Percentiles rank a stretch among this genome's conserved stretches.
phyloP scores from a whole-genome alignment of 2,888 invertebrate species.

The Stenurella melanura region DNA sequence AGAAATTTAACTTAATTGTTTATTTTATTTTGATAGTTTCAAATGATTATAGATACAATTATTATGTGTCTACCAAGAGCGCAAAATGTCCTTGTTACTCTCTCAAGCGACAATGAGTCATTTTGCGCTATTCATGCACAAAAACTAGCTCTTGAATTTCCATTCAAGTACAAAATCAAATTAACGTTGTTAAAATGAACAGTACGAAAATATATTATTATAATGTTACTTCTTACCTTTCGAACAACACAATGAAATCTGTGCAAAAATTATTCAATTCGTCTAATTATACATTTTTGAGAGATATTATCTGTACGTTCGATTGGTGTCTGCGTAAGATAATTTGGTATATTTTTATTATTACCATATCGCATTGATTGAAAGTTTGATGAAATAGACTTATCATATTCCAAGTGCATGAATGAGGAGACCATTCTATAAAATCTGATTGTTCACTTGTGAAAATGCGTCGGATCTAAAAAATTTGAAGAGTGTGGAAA shows the following conservation, averaged over 20 bases:
- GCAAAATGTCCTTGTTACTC: too few relatives aligned
- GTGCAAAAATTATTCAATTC: neutral
- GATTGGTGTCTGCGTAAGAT: slow-evolving; percentile 14
- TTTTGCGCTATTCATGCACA: too few relatives aligned
- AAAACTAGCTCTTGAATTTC: too few relatives aligned
- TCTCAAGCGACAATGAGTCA: too few relatives aligned
- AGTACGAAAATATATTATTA: neutral
- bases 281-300: neutral
- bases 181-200: too few relatives aligned
- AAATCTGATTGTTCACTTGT: neutral
- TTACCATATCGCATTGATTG: neutral
- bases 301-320: neutral
- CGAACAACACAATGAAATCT: slow-evolving; percentile 25
- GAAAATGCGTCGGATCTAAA: too few relatives aligned
- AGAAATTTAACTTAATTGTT: too few relatives aligned
- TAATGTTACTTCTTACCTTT: neutral
- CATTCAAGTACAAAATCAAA: too few relatives aligned
- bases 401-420: slow-evolving; percentile 58
- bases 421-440: neutral
- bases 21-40: too few relatives aligned
- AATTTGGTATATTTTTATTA: neutral
- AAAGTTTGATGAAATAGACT: slow-evolving; percentile 16
- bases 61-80: too few relatives aligned
- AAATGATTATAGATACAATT: too few relatives aligned
- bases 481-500: too few relatives aligned